Conservation (phyloP, 2,888 invertebrate genomes). For the Folsomia manolachei region DNA sequence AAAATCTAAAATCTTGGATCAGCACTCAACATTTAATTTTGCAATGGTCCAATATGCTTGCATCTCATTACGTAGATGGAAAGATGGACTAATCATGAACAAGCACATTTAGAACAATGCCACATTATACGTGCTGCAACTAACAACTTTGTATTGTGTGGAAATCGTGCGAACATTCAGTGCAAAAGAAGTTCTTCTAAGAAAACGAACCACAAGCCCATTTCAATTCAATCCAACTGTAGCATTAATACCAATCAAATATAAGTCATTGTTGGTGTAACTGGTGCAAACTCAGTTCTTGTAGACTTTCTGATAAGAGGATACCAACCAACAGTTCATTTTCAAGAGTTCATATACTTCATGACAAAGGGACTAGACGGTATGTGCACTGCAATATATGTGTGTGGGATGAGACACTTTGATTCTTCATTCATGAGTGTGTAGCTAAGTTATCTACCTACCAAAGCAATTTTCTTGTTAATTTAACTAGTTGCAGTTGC, state of each 20-base stretch:
- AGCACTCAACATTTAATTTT: not conserved
- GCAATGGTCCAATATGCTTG: too few relatives aligned
- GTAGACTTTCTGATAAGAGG: not conserved
- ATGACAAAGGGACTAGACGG: too few relatives aligned
- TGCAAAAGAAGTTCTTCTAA: slow-evolving; percentile 19
- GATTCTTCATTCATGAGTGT: not conserved
- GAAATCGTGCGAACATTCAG: slow-evolving; percentile 34
- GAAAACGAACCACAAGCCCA: slow-evolving; percentile 27
- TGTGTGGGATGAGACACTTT: not conserved
- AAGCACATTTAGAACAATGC: slow-evolving; percentile 16
- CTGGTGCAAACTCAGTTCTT: not conserved
- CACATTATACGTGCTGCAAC: slow-evolving; percentile 11
- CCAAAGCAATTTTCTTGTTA: not conserved
- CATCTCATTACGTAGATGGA: not conserved
- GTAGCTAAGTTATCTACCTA: not conserved
- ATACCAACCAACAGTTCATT: not conserved
- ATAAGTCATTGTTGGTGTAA: not conserved
- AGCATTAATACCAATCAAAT: not conserved
- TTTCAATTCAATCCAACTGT: not conserved
- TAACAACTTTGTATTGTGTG: slow-evolving; percentile 26
- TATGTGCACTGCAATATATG: too few relatives aligned
- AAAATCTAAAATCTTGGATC: not conserved
- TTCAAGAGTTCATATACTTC: not conserved
- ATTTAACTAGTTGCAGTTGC: not conserved
- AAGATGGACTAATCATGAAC: not conserved